Evolutionary conservation across 2,113 vertebrate genomes (phyloP).

Genomic region (Antidorcas marsupialis): DNA sequence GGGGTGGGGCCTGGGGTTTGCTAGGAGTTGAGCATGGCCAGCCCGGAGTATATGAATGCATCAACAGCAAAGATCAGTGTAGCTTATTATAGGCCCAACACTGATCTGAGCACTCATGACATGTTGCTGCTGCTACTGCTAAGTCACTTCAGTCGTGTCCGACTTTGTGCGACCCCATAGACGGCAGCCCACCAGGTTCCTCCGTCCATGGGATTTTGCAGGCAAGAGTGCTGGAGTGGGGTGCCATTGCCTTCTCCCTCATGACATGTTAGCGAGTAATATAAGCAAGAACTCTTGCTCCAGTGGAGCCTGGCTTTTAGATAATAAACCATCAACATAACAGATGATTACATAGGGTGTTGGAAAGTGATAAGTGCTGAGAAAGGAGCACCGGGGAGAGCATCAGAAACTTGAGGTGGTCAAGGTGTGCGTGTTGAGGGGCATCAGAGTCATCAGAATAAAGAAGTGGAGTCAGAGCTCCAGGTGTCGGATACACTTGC

Average conservation of each 20-base stretch:
- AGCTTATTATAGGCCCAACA: accelerated
- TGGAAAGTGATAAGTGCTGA: neutral
- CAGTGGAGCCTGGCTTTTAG: neutral
- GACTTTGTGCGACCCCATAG: too few species aligned
- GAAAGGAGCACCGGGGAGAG: neutral
- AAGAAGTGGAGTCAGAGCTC: neutral
- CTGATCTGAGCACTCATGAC: neutral
- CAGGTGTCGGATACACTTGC: neutral
- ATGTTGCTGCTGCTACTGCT: neutral
- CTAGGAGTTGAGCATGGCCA: neutral
- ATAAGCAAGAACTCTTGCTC: neutral
- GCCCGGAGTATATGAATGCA: too few species aligned
- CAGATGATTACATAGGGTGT: accelerated
- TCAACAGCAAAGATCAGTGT: neutral
- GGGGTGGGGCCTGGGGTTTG: accelerated
- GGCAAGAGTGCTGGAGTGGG: too few species aligned
- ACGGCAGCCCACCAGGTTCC: too few species aligned
- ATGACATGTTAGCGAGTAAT: neutral
- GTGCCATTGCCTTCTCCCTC: too few species aligned
- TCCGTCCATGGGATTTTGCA: too few species aligned
- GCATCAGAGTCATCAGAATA: too few species aligned
- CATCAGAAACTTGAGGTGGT: neutral
- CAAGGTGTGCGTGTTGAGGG: accelerated
- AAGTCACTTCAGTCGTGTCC: too few species aligned
- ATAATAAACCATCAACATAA: neutral